These are phyloP conservation scores for Miltochrista miniata DNA, from an alignment of 2,888 invertebrate species.

Conservation along the genomic window DNA sequence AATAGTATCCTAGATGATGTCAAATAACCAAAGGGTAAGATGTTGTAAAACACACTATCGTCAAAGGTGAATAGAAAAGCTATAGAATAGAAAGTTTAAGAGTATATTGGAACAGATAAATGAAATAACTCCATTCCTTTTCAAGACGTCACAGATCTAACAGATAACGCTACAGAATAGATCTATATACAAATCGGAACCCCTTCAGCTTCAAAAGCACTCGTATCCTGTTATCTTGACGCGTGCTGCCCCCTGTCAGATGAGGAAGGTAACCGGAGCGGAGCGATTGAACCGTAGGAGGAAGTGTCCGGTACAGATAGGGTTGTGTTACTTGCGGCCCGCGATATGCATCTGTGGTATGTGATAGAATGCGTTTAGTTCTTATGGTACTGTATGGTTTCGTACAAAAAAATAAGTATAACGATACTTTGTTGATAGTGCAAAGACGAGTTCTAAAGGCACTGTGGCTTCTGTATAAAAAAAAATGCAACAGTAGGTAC, in stretches of 20 bases:
- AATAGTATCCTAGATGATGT: too few relatives aligned
- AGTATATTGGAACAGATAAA: too few relatives aligned
- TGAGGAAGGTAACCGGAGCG: slow-evolving; percentile 29
- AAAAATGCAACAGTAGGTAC: too few relatives aligned
- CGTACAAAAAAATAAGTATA: too few relatives aligned
- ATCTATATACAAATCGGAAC: slow-evolving; percentile 12
- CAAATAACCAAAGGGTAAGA: too few relatives aligned
- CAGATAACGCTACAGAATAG: background rate
- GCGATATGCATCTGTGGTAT: slow-evolving; percentile 6
- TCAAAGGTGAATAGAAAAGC: too few relatives aligned
- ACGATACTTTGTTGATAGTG: too few relatives aligned
- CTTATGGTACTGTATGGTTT: too few relatives aligned
- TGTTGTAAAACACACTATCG: too few relatives aligned
- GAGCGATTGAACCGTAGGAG: slow-evolving; percentile 27
- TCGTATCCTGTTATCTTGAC: slow-evolving; percentile 28
- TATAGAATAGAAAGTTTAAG: too few relatives aligned
- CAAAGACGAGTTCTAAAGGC: too few relatives aligned
- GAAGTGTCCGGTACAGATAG: slow-evolving; percentile 25
- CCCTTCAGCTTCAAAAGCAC: slow-evolving; percentile 27
- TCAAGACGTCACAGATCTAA: background rate
- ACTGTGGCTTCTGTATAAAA: too few relatives aligned
- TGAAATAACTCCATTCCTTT: background rate
- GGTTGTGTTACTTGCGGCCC: slow-evolving; percentile 19
- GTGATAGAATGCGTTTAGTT: background rate
- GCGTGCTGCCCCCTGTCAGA: slow-evolving; percentile 3